Evolutionary conservation across 2,113 vertebrate species (phyloP).

Genomic region (Sylvietta virens): DNA sequence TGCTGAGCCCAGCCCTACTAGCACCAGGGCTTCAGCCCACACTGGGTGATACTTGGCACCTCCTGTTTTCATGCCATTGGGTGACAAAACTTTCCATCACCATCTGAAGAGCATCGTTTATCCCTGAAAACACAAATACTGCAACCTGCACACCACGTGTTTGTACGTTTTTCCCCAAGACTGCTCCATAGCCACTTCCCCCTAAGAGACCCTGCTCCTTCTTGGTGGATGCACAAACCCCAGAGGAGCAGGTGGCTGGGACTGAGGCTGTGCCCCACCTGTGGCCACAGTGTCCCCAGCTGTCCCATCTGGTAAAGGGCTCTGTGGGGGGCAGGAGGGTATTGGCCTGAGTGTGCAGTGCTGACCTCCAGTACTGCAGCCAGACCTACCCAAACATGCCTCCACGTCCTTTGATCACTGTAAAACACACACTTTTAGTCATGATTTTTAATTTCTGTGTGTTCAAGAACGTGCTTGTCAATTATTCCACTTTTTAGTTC

Average conservation of each 20-base stretch:
- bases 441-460: neutral
- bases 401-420: neutral
- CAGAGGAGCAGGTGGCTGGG: neutral
- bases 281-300: neutral
- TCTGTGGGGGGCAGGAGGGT: fast-evolving
- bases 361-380: neutral
- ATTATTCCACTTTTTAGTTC: neutral
- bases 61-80: neutral
- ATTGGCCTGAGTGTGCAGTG: neutral
- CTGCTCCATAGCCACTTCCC: fast-evolving
- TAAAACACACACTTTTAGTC: neutral
- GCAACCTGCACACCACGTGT: neutral
- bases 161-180: neutral
- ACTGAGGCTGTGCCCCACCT: neutral
- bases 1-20: neutral
- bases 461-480: neutral
- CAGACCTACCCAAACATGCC: neutral
- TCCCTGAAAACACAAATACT: neutral
- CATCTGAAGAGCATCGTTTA: neutral
- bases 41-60: neutral
- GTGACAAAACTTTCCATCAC: neutral
- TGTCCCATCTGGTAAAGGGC: neutral
- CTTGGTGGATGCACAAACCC: neutral
- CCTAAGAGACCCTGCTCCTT: neutral
- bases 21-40: neutral